Conservation (phyloP, 2,113 vertebrate species). For the Cynopterus brachyotis region DNA sequence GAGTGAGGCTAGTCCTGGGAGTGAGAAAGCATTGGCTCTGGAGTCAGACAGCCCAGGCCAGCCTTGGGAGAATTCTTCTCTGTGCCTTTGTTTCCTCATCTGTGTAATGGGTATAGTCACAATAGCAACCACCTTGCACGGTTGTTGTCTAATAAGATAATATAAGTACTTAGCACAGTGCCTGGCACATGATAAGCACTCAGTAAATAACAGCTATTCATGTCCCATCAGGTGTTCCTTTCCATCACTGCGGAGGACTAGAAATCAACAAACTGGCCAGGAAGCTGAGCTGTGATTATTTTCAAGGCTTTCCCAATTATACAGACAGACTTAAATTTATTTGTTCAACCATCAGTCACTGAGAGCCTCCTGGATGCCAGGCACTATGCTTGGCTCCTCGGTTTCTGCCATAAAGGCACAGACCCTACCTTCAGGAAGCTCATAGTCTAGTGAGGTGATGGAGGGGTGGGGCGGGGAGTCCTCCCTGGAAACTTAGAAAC, state of each 20-base stretch:
- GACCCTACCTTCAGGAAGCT: background rate
- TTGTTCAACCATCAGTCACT: background rate
- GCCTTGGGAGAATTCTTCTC: background rate
- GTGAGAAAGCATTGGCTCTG: background rate
- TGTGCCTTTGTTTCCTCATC: slow-evolving; percentile 72
- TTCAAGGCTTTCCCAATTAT: background rate
- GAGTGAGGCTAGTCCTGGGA: background rate
- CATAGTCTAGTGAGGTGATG: slow-evolving; percentile 64
- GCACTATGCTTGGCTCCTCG: background rate
- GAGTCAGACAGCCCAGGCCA: background rate
- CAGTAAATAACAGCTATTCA: background rate
- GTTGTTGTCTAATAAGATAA: slow-evolving; percentile 10
- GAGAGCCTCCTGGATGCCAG: background rate
- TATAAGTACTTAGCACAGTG: background rate
- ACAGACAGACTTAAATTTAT: background rate
- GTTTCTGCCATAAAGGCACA: background rate
- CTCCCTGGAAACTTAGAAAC: slow-evolving; percentile 53
- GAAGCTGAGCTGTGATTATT: background rate
- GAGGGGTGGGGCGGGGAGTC: background rate
- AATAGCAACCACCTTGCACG: slow-evolving; percentile 32
- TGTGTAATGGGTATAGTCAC: slow-evolving; percentile 70
- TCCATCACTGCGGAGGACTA: background rate
- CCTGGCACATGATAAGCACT: background rate
- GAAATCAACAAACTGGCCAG: background rate
- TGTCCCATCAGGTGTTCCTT: background rate